Base-by-base conservation (phyloP, 2,888 invertebrate genomes). In the Lithosia quadra region DNA sequence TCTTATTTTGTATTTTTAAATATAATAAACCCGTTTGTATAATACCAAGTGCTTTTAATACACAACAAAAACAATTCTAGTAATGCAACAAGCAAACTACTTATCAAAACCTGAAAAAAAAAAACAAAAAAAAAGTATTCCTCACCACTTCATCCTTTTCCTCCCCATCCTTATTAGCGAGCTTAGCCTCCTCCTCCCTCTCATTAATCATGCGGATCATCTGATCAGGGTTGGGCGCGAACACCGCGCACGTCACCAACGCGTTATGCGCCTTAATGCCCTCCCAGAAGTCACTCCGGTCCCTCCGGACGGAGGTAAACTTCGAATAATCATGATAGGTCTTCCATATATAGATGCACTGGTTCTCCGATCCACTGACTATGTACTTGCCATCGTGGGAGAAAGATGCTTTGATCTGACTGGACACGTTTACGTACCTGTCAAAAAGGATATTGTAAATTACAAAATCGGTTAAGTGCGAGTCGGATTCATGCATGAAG, bases 311-410 rank as follows among this genome's bases (percentile, higher is more conserved):
- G 21, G 99, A 99, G 36, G 98, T 97, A 86, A 99, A 98, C 93
- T 99, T 99, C 2, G 98, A 97, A 88, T 99, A 99, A 86, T 99
- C 99, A 85, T 99, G 99, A 89, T 98, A 97, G 0, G 99, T 99
- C 92, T 98, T 98, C 99, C 99, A 99, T 67, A 99, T 97, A 88
- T 99, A 99, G 80, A 99, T 98, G 91, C 98, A 99, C 85, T 98
- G 98, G 93, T 99, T 99, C 87, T 99, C 99, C 0, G 99, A 99
- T 0, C 99, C 99, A 87, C 99, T 98, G 0, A 99, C 97, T 61
- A 99, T 99, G 89, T 99, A 99, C 86, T 99, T 99, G 0, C 99
- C 99, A 86, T 99, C 99, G 83, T 99, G 99, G 78, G 99, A 99
- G 86, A 99, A 99, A 53, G 98, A 98, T 0, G 99, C 99, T 85